Evolutionary conservation across 2,797 vertebrate species (phyloP).

Genomic region (Gymnocypris eckloni): DNA sequence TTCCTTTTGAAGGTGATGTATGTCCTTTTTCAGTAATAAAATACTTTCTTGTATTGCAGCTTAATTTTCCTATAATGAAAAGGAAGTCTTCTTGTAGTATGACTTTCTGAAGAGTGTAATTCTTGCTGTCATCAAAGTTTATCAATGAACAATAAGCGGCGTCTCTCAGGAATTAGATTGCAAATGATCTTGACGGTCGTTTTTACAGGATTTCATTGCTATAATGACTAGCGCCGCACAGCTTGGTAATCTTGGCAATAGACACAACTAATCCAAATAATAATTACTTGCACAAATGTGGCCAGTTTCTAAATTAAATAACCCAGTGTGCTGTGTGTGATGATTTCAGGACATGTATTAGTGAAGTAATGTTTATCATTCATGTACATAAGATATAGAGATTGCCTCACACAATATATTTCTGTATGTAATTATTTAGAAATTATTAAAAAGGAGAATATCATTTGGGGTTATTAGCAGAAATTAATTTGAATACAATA

Average conservation of each 20-base stretch:
- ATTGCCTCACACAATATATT: no score
- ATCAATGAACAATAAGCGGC: neutral
- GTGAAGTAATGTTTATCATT: no score
- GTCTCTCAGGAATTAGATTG: neutral
- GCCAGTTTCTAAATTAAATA: no score
- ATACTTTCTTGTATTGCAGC: neutral
- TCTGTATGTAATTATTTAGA: neutral
- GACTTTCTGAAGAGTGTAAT: neutral
- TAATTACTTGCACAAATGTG: no score
- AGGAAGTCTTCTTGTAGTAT: neutral
- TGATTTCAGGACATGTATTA: no score
- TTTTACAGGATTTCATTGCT: no score
- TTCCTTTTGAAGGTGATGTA: neutral
- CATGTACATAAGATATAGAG: no score
- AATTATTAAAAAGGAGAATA: neutral
- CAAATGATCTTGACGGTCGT: no score
- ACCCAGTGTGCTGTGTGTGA: no score
- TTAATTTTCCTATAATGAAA: neutral
- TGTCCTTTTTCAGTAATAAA: neutral
- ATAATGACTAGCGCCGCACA: no score
- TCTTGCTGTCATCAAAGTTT: neutral
- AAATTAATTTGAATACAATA: neutral
- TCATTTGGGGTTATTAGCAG: neutral
- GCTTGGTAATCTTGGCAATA: no score
- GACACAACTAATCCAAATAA: no score